Conservation (phyloP, 2,888 invertebrate genomes). For the Polydesmus complanatus region DNA sequence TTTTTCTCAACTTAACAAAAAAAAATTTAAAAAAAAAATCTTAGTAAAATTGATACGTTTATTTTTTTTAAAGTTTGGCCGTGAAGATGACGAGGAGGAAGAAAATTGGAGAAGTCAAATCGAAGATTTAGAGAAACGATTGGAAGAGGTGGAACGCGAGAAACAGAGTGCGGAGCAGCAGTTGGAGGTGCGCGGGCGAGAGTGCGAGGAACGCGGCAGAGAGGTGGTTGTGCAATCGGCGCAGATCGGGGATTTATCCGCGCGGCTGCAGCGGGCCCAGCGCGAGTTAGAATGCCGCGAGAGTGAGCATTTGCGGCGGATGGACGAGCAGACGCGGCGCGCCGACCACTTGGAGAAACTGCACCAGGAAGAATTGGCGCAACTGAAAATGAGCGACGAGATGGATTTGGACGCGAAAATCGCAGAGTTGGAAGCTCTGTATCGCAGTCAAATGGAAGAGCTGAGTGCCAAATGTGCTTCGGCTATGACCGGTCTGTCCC, state of each 20-base stretch:
- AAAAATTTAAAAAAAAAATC: too few species aligned
- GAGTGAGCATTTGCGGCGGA: background rate
- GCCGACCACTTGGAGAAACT: too few species aligned
- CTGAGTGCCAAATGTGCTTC: conserved; percentile 4
- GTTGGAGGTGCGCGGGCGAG: too few species aligned
- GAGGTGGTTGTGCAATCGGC: too few species aligned
- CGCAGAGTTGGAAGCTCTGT: background rate
- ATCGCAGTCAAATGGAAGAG: background rate
- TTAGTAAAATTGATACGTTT: background rate
- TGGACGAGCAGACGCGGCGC: background rate
- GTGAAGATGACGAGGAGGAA: background rate
- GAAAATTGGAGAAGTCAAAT: background rate
- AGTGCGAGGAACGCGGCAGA: background rate
- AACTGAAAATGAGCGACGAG: background rate
- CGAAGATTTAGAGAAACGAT: background rate
- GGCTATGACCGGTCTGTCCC: background rate
- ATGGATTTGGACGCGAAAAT: background rate
- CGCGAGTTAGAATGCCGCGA: background rate
- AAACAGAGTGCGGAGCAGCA: too few species aligned
- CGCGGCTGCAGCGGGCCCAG: background rate
- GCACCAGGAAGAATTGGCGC: too few species aligned
- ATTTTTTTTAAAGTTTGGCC: background rate
- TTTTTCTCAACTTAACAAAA: background rate
- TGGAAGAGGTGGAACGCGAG: background rate
- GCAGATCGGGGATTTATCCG: background rate